Evolutionary conservation across 2,113 vertebrate genomes (phyloP), one percentile per base, ranked within the genome.

Genomic region (Python bivittatus): DNA sequence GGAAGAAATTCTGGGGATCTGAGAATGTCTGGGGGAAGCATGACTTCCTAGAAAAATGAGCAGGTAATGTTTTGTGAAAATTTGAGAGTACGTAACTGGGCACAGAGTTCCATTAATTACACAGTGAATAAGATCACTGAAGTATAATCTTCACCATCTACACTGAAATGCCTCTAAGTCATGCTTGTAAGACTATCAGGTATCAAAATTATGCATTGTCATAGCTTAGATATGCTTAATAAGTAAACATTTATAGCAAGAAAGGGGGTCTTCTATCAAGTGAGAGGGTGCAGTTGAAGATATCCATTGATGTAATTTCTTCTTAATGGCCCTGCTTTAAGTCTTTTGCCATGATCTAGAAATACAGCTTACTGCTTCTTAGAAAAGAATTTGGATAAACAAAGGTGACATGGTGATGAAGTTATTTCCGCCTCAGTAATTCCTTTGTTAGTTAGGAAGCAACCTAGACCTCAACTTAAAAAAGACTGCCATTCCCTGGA

Each of bases 381-480:
- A 94, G 95, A 91, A 96, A 96, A 94, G 86, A 93, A 96, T 93
- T 90, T 95, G 96, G 88, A 25, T 86, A 92, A 92, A 94, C 86
- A 95, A 94, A 95, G 86, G 88, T 94, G 58, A 88, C 88, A 22
- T 12, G 61, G 56, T 88, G 93, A 91, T 96, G 92, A 92, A 88
- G n/a, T 79, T 87, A 92, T 94, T 94, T 97, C 96, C 84, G 87
- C 88, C 91, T 94, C 96, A 96, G 86, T 96, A 29, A 94, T 91
- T 93, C 93, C 42, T 44, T 96, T 95, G 94, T 93, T 97, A 96
- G 95, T 93, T 93, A 92, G 93, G 53, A 88, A 97, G 93, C 92
- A 96, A 79, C 52, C 88, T 38, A 60, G 93, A 68, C 88, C 94
- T 93, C 29, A 92, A 89, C 91, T 94, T 79, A 91, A 95, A 96